A percentile compares a stretch with the other conserved stretches of the same genome.
These are phyloP conservation scores for Pelvicachromis taeniatus DNA, from an alignment of 2,113 vertebrate species.

Conservation along the genomic window DNA sequence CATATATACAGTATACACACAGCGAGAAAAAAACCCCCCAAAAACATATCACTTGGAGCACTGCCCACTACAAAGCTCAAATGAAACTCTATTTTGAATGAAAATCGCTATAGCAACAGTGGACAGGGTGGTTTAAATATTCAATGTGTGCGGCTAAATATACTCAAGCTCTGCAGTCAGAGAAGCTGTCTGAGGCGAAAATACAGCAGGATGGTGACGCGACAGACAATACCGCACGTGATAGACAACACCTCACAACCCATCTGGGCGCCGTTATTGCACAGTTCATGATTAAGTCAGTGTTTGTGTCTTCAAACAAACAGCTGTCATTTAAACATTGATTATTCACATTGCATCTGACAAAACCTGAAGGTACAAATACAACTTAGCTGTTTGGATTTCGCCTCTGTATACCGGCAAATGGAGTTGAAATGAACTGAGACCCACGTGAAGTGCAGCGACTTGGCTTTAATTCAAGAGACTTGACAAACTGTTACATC, in stretches of 20 bases:
- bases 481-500: neutral
- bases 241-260: neutral
- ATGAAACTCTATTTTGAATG: slow-evolving; percentile 44
- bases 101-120: slow-evolving; percentile 65
- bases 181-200: slow-evolving; percentile 22
- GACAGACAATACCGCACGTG: neutral
- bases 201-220: neutral
- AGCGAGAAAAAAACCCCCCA: neutral
- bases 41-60: neutral
- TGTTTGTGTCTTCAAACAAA: neutral
- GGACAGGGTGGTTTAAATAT: slow-evolving; percentile 62
- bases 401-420: neutral
- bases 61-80: slow-evolving; percentile 14
- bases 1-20: neutral
- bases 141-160: slow-evolving; percentile 59
- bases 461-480: neutral
- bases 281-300: neutral
- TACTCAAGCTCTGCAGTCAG: slow-evolving; percentile 42
- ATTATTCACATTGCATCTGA: neutral
- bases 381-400: neutral
- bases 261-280: neutral
- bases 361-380: neutral
- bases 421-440: neutral
- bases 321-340: neutral
- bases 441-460: neutral